Evolutionary conservation across 2,888 invertebrate species (phyloP).

Genomic region (Drosophila mimica): DNA sequence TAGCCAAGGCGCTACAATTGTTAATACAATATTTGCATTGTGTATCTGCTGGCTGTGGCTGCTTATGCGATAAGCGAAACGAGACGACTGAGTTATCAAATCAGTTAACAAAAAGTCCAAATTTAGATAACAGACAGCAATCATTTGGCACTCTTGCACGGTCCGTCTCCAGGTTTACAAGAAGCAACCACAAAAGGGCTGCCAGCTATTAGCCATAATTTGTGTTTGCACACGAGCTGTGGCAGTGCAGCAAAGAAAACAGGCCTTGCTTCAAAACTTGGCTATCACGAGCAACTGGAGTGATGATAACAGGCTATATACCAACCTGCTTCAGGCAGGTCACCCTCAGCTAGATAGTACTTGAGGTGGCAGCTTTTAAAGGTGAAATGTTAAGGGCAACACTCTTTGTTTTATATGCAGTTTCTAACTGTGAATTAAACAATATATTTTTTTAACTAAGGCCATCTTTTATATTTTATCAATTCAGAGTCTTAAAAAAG

Average conservation of each 20-base stretch:
- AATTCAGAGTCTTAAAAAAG: background rate
- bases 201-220: slow-evolving; percentile 10
- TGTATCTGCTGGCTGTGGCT: slow-evolving; percentile 32
- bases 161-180: background rate
- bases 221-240: slow-evolving; percentile 4
- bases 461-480: background rate
- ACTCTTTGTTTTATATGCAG: background rate
- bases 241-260: background rate
- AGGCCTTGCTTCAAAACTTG: slow-evolving; percentile 9
- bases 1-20: slow-evolving; percentile 31
- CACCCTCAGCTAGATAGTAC: background rate
- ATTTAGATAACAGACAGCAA: slow-evolving; percentile 5
- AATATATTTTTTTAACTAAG: background rate
- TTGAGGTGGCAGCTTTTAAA: background rate
- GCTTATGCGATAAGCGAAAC: slow-evolving; percentile 20
- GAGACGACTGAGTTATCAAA: slow-evolving; percentile 4
- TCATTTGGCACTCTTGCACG: slow-evolving; percentile 4
- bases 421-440: background rate
- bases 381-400: background rate
- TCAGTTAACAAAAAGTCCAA: slow-evolving; percentile 1
- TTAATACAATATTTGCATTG: slow-evolving; percentile 39
- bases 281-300: background rate
- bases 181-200: slow-evolving; percentile 8
- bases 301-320: background rate
- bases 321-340: background rate